A percentile compares a stretch with the other conserved stretches of the same genome.
Conservation (phyloP, 92 coral and sea anemone genomes). For the Palythoa grandis region DNA sequence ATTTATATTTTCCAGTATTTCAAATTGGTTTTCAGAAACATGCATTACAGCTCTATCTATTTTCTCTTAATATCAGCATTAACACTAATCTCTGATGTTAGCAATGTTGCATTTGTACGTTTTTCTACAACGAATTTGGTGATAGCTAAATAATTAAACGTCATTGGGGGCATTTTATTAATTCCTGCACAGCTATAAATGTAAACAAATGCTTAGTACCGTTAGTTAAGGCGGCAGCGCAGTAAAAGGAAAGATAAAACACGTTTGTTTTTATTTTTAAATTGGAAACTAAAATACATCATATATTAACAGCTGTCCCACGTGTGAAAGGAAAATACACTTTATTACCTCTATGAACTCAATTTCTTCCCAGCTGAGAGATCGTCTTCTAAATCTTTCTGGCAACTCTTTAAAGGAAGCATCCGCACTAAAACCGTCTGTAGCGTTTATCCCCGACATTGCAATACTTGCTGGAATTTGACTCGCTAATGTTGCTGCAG, state of each 20-base stretch:
- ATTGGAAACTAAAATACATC: not conserved
- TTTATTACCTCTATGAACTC: conserved; percentile 81
- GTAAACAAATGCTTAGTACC: too few relatives aligned
- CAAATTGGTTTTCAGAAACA: too few relatives aligned
- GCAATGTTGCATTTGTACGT: too few relatives aligned
- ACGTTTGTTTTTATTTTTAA: not conserved
- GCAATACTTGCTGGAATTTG: not conserved
- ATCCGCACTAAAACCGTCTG: conserved; percentile 25
- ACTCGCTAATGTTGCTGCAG: not conserved
- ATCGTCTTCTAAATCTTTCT: conserved; percentile 71
- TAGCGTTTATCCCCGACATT: not conserved
- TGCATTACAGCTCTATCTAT: too few relatives aligned
- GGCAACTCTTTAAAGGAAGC: conserved; percentile 66
- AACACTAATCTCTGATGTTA: too few relatives aligned
- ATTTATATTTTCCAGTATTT: too few relatives aligned
- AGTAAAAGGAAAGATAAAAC: not conserved
- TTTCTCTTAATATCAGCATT: too few relatives aligned
- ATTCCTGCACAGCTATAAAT: too few relatives aligned
- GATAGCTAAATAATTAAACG: too few relatives aligned
- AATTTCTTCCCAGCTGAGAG: conserved; percentile 81
- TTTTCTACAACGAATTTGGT: too few relatives aligned
- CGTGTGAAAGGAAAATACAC: not conserved
- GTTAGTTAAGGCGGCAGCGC: not conserved
- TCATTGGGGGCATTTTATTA: too few relatives aligned
- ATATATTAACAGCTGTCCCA: not conserved